Evolutionary conservation across 2,113 vertebrate genomes (phyloP).

Genomic region (Pachycephala philippinensis): DNA sequence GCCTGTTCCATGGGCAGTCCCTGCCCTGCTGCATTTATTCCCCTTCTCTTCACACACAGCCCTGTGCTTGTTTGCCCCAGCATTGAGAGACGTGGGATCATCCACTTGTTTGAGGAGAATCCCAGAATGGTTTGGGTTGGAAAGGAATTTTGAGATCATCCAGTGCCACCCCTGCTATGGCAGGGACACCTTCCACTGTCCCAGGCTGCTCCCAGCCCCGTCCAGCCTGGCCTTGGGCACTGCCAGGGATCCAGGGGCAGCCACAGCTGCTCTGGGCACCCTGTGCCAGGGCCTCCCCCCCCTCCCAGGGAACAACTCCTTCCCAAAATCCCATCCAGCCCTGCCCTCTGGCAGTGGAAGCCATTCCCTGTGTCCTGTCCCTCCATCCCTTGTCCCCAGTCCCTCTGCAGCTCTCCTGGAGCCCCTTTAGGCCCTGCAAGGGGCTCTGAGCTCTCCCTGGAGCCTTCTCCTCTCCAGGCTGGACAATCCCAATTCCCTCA

Average conservation of each 20-base stretch:
- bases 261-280: background rate
- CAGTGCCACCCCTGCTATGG: background rate
- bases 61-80: background rate
- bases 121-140: background rate
- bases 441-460: background rate
- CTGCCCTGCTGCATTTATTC: background rate
- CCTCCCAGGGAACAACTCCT: background rate
- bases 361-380: background rate
- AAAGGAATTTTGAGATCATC: accelerated
- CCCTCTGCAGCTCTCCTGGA: background rate
- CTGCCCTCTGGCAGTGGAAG: background rate
- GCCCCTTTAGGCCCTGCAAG: background rate
- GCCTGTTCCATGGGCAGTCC: background rate
- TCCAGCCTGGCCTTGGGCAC: background rate
- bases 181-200: background rate
- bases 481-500: background rate
- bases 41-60: accelerated
- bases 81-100: background rate
- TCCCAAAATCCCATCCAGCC: background rate
- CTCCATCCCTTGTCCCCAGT: background rate
- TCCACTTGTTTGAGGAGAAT: background rate
- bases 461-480: background rate
- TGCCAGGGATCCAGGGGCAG: background rate
- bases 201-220: background rate
- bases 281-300: background rate